Base-by-base conservation (phyloP, 2,797 vertebrate genomes). In the Falco biarmicus region DNA sequence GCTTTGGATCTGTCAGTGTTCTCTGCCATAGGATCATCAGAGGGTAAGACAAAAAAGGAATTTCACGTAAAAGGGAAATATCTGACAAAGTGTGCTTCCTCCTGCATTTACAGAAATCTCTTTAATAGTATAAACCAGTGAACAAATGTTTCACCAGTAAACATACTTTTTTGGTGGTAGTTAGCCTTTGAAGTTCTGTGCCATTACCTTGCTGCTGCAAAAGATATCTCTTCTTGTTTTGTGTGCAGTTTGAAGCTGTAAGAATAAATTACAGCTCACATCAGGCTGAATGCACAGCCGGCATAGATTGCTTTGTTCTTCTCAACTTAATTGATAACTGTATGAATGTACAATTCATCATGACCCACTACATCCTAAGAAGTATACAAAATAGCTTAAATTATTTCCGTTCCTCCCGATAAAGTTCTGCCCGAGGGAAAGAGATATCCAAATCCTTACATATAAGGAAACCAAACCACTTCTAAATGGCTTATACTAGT, bases 181-280 rank as follows among this genome's bases (percentile, higher is more conserved):
- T 13, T 37, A 80, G 84, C 51, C 68, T 93, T 63, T 43, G 50
- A 92, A 47, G 61, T 56, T 68, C 64, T 63, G 51, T 65, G 45
- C 43, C 57, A 15, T 68, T 74, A 81, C 41, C 17, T n/a, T 37
- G 25, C 50, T 64, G 22, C 31, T 82, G 45, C 61, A 84, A 43
- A 78, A 54, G 41, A 64, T 5, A 21, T 53, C 21, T 70, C 25
- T 73, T 77, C 37, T 57, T 51, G 37, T 37, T 80, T 78, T 29
- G 2, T 78, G 16, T 4, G 39, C 20, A 57, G 25, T 81, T 61
- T 20, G 65, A 56, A 81, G 69, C 41, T 75, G 17, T 32, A 71
- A 59, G 74, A 88, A 68, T 77, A 92, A 91, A 90, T 77, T 54
- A 69, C 48, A 80, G 60, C 32, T 83, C 59, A 34, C 32, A 37